Percentiles rank a stretch among this genome's conserved stretches.
Conservation (phyloP, 2,113 vertebrate genomes). For the Nestor notabilis region DNA sequence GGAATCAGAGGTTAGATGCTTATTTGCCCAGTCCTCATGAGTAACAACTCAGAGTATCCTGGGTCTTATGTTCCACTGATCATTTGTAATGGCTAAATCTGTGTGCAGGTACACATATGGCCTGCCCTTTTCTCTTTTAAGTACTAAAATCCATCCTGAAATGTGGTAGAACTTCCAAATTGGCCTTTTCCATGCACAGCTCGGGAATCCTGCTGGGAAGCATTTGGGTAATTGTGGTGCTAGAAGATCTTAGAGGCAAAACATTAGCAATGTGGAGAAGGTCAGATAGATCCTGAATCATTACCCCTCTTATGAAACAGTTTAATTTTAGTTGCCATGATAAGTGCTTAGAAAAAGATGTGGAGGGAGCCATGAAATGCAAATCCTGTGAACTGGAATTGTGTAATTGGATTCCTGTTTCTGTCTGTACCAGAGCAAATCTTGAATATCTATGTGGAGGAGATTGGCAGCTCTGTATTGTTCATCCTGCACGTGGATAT, state of each 20-base stretch:
- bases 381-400: neutral
- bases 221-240: neutral
- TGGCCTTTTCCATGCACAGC: neutral
- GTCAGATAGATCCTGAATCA: neutral
- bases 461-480: neutral
- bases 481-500: constrained; percentile 37
- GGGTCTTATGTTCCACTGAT: neutral
- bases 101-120: neutral
- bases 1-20: neutral
- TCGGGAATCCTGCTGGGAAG: neutral
- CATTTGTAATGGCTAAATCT: neutral
- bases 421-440: neutral
- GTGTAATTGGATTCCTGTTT: neutral
- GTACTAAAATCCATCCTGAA: neutral
- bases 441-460: neutral
- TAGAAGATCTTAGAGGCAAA: neutral
- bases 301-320: neutral
- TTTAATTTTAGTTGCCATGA: neutral
- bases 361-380: neutral
- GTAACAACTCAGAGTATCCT: neutral
- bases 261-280: neutral
- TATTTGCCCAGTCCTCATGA: neutral
- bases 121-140: neutral
- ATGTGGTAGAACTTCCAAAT: neutral
- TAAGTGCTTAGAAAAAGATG: neutral